Conservation (phyloP, 1,140 invertebrate genomes). For the Melitaea cinxia region DNA sequence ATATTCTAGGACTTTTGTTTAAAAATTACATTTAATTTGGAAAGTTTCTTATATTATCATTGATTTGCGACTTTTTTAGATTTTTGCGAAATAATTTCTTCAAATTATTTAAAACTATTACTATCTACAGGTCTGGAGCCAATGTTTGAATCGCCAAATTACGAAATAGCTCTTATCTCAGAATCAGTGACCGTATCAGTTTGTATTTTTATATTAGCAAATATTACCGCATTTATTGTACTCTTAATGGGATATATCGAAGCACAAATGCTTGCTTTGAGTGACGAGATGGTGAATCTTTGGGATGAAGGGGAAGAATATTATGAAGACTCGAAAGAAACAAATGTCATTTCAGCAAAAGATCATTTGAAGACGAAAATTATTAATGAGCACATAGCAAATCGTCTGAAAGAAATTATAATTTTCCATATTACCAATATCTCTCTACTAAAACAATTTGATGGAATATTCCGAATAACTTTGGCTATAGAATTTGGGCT, state of each 20-base stretch:
- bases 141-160: slow-evolving; percentile 49
- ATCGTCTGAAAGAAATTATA: slow-evolving; percentile 42
- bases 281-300: slow-evolving; percentile 47
- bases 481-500: slow-evolving; percentile 11
- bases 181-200: slow-evolving; percentile 33
- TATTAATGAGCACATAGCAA: slow-evolving; percentile 46
- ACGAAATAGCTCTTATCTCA: slow-evolving; percentile 46
- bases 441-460: slow-evolving; percentile 40
- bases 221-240: slow-evolving; percentile 47
- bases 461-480: slow-evolving; percentile 29
- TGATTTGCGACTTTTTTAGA: too few species aligned
- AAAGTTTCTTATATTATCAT: too few species aligned
- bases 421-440: slow-evolving; percentile 45
- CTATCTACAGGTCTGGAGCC: slow-evolving; percentile 21
- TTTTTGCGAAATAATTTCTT: too few species aligned
- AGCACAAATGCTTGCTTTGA: slow-evolving; percentile 50
- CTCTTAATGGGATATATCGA: slow-evolving; percentile 54
- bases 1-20: too few species aligned
- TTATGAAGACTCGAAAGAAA: slow-evolving; percentile 16
- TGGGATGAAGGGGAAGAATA: slow-evolving; percentile 45
- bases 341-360: background rate
- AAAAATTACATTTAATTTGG: background rate
- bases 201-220: slow-evolving; percentile 38
- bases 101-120: background rate
- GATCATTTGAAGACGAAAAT: slow-evolving; percentile 15